Evolutionary conservation across 2,797 vertebrate species (phyloP).

Genomic region (Serranus cabrilla): DNA sequence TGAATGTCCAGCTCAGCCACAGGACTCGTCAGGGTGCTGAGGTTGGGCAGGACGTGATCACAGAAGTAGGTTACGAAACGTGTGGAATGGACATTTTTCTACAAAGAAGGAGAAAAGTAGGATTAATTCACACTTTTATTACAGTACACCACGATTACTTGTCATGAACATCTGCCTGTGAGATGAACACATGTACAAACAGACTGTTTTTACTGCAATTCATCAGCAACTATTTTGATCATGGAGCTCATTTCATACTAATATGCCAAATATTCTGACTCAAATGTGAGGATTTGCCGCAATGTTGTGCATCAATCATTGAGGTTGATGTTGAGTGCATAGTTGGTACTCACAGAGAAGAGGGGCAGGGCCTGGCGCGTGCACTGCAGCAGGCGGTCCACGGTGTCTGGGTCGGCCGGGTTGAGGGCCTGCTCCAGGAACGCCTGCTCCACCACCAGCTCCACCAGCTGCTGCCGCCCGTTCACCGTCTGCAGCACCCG

Average conservation of each 20-base stretch:
- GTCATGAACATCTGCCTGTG: background rate
- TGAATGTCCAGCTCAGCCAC: slow-evolving; percentile 97
- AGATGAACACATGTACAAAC: background rate
- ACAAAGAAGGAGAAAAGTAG: slow-evolving; percentile 9
- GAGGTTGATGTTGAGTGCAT: background rate
- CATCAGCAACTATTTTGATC: background rate
- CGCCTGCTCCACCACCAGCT: slow-evolving; percentile 96
- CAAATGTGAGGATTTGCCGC: too few relatives aligned
- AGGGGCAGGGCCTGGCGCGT: slow-evolving; percentile 96
- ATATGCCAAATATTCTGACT: background rate
- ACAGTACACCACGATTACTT: background rate
- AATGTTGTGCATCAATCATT: background rate
- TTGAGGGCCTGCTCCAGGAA: slow-evolving; percentile 96
- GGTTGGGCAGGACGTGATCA: slow-evolving; percentile 96
- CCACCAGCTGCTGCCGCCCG: slow-evolving; percentile 96
- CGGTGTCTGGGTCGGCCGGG: slow-evolving; percentile 92
- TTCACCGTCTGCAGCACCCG: slow-evolving; percentile 95
- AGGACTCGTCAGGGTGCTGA: slow-evolving; percentile 92
- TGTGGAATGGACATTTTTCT: slow-evolving; percentile 99
- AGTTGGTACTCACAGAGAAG: slow-evolving; percentile 91
- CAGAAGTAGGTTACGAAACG: slow-evolving; percentile 98
- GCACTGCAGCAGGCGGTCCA: slow-evolving; percentile 96
- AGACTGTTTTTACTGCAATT: background rate
- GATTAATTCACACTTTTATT: slow-evolving; percentile 6
- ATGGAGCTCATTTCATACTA: background rate